Conservation (phyloP, 2,113 vertebrate genomes). For the Thunnus maccoyii region DNA sequence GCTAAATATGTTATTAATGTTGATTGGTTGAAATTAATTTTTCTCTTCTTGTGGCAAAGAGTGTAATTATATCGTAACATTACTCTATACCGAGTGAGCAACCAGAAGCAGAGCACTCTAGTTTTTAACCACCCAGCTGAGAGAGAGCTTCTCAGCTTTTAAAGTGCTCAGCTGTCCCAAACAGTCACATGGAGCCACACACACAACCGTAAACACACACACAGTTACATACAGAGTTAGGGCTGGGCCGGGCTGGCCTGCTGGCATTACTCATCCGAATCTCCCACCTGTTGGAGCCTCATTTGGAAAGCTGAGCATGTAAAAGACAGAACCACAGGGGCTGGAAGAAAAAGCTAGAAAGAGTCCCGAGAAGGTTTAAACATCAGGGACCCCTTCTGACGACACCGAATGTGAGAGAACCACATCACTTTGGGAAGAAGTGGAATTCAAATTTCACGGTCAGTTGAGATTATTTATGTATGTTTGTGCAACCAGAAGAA, state of each 20-base stretch:
- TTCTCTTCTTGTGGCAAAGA: background rate
- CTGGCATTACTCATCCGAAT: slow-evolving; percentile 57
- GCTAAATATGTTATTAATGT: background rate
- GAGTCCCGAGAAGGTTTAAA: background rate
- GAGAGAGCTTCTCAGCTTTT: slow-evolving; percentile 35
- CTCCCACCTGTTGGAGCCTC: slow-evolving; percentile 76
- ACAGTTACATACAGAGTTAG: slow-evolving; percentile 5
- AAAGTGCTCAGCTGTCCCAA: slow-evolving; percentile 75
- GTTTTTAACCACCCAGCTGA: slow-evolving; percentile 32
- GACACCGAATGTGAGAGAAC: background rate
- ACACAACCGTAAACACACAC: slow-evolving; percentile 21
- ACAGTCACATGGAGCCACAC: slow-evolving; percentile 48
- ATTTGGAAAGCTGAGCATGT: slow-evolving; percentile 64
- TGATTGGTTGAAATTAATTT: background rate
- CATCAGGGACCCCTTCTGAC: background rate
- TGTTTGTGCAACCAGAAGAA: background rate
- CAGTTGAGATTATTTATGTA: slow-evolving; percentile 18
- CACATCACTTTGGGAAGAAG: slow-evolving; percentile 5
- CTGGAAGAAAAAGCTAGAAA: slow-evolving; percentile 20
- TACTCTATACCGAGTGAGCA: slow-evolving; percentile 1
- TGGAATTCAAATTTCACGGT: slow-evolving; percentile 46
- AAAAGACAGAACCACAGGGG: slow-evolving; percentile 5
- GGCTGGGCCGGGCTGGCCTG: slow-evolving; percentile 38
- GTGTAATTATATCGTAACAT: slow-evolving; percentile 5
- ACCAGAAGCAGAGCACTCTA: background rate